phyloP scores from a whole-genome alignment of 1,140 invertebrate species.

The Brachionus angularis region DNA sequence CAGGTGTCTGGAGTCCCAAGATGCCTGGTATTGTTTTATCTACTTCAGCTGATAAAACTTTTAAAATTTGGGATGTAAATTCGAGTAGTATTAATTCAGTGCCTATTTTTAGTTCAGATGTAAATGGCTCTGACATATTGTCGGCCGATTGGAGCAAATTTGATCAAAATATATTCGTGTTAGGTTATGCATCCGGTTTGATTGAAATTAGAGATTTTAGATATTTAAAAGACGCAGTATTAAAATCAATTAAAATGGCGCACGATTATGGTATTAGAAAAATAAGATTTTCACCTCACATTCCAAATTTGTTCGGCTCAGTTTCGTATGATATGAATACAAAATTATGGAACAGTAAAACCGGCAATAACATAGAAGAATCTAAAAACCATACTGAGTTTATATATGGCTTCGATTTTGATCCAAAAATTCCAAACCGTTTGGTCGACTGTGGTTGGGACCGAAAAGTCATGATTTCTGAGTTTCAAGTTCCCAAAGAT shows the following conservation, averaged over 20 bases:
- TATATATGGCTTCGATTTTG: constrained; percentile 34
- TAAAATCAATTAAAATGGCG: constrained; percentile 7
- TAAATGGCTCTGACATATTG: constrained; percentile 12
- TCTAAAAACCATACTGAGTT: constrained; percentile 24
- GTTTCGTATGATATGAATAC: constrained; percentile 43
- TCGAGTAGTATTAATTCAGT: not conserved
- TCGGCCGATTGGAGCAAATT: constrained; percentile 4
- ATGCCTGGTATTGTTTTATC: constrained; percentile 23
- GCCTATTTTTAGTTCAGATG: constrained; percentile 3
- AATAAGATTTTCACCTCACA: constrained; percentile 33
- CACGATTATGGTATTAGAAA: constrained; percentile 35
- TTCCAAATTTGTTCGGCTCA: constrained; percentile 3
- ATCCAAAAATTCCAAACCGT: constrained; percentile 22
- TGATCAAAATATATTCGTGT: constrained; percentile 3
- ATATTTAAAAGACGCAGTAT: not conserved
- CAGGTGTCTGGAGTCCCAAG: constrained; percentile 30
- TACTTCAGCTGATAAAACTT: constrained; percentile 20
- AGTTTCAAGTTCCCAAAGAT: constrained; percentile 37
- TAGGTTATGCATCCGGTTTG: constrained; percentile 37
- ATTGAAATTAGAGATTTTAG: constrained; percentile 40
- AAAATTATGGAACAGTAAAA: constrained; percentile 26
- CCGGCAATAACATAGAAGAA: not conserved
- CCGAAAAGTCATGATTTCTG: constrained; percentile 41
- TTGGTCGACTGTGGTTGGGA: constrained; percentile 41
- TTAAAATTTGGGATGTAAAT: constrained; percentile 20